phyloP scores from a whole-genome alignment of 2,113 vertebrate species.

The Muscicapa adusta region DNA sequence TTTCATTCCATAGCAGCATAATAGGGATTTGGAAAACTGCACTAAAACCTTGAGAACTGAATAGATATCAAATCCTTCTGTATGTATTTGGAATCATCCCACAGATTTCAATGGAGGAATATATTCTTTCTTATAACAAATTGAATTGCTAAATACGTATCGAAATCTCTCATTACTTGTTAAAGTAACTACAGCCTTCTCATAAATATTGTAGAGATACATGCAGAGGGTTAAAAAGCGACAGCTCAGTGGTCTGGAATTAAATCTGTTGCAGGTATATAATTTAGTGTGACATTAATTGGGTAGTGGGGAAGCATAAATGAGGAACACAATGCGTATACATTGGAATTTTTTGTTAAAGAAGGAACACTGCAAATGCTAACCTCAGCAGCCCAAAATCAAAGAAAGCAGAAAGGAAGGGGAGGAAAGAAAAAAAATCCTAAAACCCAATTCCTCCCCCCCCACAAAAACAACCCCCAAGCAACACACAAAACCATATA shows the following conservation, averaged over 20 bases:
- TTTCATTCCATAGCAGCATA: slow-evolving; percentile 42
- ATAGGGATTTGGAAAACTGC: slow-evolving; percentile 33
- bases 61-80: slow-evolving; percentile 7
- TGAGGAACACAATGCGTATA: background rate
- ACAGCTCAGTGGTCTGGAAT: slow-evolving; percentile 60
- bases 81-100: background rate
- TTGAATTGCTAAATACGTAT: background rate
- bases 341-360: slow-evolving; percentile 14
- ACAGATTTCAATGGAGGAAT: background rate
- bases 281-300: slow-evolving; percentile 68
- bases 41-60: slow-evolving; percentile 35
- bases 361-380: background rate
- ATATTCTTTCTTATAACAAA: background rate
- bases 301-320: slow-evolving; percentile 62
- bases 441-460: fast-evolving
- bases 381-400: slow-evolving; percentile 8
- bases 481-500: background rate
- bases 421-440: background rate
- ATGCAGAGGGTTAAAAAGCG: slow-evolving; percentile 44
- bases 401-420: background rate
- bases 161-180: slow-evolving; percentile 22
- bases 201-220: slow-evolving; percentile 43
- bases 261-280: slow-evolving; percentile 59
- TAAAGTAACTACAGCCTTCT: slow-evolving; percentile 23
- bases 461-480: fast-evolving